Evolutionary conservation across 1,140 invertebrate species (phyloP), one percentile per base, ranked within the genome.

Genomic region (Conus betulinus): DNA sequence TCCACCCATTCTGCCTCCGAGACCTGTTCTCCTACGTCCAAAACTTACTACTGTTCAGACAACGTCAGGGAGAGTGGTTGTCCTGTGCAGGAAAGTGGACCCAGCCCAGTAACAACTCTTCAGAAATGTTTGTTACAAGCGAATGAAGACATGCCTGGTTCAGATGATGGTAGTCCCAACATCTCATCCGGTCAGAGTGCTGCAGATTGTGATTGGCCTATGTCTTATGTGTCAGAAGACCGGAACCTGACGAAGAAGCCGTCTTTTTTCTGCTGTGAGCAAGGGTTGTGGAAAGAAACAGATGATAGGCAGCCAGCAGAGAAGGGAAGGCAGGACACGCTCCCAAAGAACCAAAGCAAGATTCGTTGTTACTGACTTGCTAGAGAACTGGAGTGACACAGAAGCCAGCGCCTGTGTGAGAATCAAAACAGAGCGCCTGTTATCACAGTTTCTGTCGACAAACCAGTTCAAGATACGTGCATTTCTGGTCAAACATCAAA

Each of bases 381-480:
- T 81, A 51, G 79, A 81, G 52, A 51, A 81, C 51, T 81, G 79
- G 79, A 81, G 79, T 23, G 79, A 81, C 51, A 8, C 51, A 53
- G 79, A 81, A 23, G 23, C 5, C 13, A 23, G 20, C 6, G 20
- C 15, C 20, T 11, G 6, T 11, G 6, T 6, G 20, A 71, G 6
- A 20, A 23, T n/a, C 17, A 6, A 20, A 71, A 71, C 67, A 71
- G 67, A 17, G 67, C 1, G 6, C 67, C 67, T n/a, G 23, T 71
- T 23, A 20, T 60, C 8, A 60, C 57, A 11, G 57, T 60, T 60
- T 60, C 57, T 60, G 57, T 8, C 4, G 57, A 60, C 57, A 15
- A 60, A 8, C 15, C 57, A 5, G 57, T 7, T 71, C 67, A 13
- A n/a, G 23, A 71, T 6, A 6, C 67, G 4, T 17, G 20, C 67